Percentiles rank a stretch among this genome's conserved stretches.
phyloP scores from a whole-genome alignment of 1,140 invertebrate species.

The Drosophila willistoni region DNA sequence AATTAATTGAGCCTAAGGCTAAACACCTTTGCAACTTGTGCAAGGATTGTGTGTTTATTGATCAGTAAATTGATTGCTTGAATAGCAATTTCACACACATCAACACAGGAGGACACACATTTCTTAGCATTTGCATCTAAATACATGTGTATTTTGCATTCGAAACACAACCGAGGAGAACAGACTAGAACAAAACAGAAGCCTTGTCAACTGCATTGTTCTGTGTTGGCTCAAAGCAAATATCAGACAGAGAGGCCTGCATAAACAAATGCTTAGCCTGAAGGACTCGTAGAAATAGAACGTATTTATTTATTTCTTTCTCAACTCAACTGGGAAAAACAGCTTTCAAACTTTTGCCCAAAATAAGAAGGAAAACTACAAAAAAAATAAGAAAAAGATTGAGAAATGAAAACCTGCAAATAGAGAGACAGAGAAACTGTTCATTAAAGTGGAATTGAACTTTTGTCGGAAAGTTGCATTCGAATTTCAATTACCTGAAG shows the following conservation, averaged over 20 bases:
- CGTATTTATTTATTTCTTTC: conserved; percentile 57
- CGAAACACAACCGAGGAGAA: neutral
- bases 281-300: conserved; percentile 19
- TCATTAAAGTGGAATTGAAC: conserved; percentile 71
- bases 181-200: neutral
- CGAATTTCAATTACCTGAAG: conserved; percentile 59
- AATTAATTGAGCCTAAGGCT: conserved; percentile 37
- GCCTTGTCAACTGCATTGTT: conserved; percentile 15
- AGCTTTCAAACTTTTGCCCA: conserved; percentile 28
- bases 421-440: conserved; percentile 36
- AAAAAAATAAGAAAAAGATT: neutral
- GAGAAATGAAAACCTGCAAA: conserved; percentile 4
- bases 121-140: conserved; percentile 18
- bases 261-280: conserved; percentile 55
- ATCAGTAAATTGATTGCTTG: conserved; percentile 56
- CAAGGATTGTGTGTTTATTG: conserved; percentile 53
- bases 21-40: conserved; percentile 7
- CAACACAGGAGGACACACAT: conserved; percentile 35
- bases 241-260: conserved; percentile 19
- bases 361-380: conserved; percentile 2
- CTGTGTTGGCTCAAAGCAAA: conserved; percentile 22
- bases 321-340: conserved; percentile 13
- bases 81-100: conserved; percentile 46
- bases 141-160: conserved; percentile 21
- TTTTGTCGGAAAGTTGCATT: conserved; percentile 46